These are phyloP conservation scores for Drosophila burlai DNA, from an alignment of 1,140 invertebrate species.

Conservation along the genomic window DNA sequence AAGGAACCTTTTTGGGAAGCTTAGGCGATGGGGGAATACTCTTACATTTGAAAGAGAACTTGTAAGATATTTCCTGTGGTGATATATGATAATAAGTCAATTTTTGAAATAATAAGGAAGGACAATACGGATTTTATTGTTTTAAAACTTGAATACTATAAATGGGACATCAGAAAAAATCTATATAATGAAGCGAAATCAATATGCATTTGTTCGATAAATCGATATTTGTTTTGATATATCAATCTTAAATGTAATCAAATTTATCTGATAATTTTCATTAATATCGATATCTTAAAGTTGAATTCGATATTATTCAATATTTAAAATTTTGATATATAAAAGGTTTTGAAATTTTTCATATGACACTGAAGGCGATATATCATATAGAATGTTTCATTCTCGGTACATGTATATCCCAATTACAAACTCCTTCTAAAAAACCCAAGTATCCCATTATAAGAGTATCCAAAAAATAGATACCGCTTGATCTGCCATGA, in stretches of 20 bases:
- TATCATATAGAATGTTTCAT: too few relatives aligned
- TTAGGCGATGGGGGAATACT: background rate
- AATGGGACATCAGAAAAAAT: background rate
- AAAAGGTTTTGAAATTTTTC: too few relatives aligned
- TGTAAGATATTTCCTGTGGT: background rate
- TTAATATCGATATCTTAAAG: background rate
- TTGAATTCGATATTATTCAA: too few relatives aligned
- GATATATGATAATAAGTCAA: too few relatives aligned
- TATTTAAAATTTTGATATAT: background rate
- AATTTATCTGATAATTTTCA: background rate
- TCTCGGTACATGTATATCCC: too few relatives aligned
- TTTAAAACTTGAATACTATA: background rate
- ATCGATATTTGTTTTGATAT: background rate
- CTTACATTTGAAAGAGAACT: background rate
- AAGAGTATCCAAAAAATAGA: conserved; percentile 13
- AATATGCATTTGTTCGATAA: background rate
- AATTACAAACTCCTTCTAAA: too few relatives aligned
- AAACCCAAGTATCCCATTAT: too few relatives aligned
- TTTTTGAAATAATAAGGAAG: background rate
- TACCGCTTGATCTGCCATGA: conserved; percentile 77
- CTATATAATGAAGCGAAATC: background rate
- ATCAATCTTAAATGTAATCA: background rate
- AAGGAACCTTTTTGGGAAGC: background rate
- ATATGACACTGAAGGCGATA: too few relatives aligned
- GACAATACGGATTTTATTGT: background rate